phyloP scores from a whole-genome alignment of 2,888 invertebrate species.

The Thalpophila matura region DNA sequence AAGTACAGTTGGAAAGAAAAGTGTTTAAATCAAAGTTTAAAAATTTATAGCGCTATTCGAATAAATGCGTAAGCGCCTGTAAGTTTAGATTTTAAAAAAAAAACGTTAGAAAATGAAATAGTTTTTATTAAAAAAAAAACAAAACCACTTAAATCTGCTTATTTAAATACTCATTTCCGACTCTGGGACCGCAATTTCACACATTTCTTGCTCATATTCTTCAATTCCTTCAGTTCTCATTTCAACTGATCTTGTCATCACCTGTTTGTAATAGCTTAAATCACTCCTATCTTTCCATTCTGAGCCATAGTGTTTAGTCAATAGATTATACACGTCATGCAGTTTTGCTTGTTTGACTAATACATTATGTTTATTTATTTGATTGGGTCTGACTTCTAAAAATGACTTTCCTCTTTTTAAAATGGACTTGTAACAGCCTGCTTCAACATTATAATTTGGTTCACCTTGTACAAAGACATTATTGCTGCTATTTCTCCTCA shows the following conservation, averaged over 20 bases:
- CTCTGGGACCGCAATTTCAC: constrained; percentile 17
- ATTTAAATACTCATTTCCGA: constrained; percentile 8
- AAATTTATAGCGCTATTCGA: too few species aligned
- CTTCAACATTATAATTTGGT: constrained; percentile 22
- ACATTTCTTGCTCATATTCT: constrained; percentile 25
- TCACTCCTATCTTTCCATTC: constrained; percentile 25
- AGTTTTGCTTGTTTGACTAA: constrained; percentile 13
- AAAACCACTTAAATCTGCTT: constrained; percentile 6
- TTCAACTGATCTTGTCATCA: constrained; percentile 21
- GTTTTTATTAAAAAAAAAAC: constrained; percentile 4
- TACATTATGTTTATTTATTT: constrained; percentile 16
- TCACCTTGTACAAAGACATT: constrained; percentile 21
- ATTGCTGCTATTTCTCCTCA: constrained; percentile 13
- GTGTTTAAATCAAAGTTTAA: too few species aligned
- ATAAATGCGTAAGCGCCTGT: too few species aligned
- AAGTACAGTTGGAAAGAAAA: too few species aligned
- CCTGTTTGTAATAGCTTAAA: constrained; percentile 29
- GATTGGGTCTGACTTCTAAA: constrained; percentile 17
- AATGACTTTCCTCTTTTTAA: constrained; percentile 27
- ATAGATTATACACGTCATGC: constrained; percentile 9
- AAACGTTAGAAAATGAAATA: constrained; percentile 10
- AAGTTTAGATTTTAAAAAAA: constrained; percentile 8
- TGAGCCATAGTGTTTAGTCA: constrained; percentile 18
- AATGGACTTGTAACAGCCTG: constrained; percentile 27
- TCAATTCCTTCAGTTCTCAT: constrained; percentile 19